Base-by-base conservation (phyloP, 2,113 vertebrate genomes). In the Misgurnus mizolepis region DNA sequence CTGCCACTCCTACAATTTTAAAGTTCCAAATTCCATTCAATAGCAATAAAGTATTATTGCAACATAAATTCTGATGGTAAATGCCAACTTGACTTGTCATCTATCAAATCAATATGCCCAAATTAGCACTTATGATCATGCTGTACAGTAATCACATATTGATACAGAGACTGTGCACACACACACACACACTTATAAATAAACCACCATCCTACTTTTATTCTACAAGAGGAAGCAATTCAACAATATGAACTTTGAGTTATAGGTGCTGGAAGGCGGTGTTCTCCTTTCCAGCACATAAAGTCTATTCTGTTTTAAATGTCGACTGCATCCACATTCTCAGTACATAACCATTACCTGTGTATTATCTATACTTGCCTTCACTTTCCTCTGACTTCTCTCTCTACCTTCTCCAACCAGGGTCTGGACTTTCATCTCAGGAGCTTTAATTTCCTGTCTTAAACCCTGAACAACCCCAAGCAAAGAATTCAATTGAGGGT, bases 401-500 rank as follows among this genome's bases (percentile, higher is more conserved):
- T 17, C 27, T 53, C 11, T 66, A 60, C 56, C 56, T 74, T 62
- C 72, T 45, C 3, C n/a, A 74, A 47, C n/a, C 41, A n/a, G 17
- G 8, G 2, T 58, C 55, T 58, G 55, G 9, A 4, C 4, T 76
- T 53, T 34, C 50, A 62, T 77, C 75, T 53, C 61, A 27, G 10
- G 47, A 77, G 47, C 62, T 77, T 66, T 67, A 50, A 77, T 77
- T 77, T 77, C 75, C 75, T 77, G 75, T 41, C 75, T 55, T 65
- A 77, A 66, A 77, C 62, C 62, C 18, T 53, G 15, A 77, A 47
- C 27, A 66, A 47, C 75, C 62, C 27, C 75, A 43, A 77, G 75
- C 75, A 77, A 53, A 77, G 73, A 41, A 62, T 62, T 41, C 27
- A 75, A 75, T 62, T 34, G 41, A 27, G 27, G 73, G 73, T 75